Evolutionary conservation across 1,140 invertebrate species (phyloP).

Genomic region (Pogonognathellus flavescens): DNA sequence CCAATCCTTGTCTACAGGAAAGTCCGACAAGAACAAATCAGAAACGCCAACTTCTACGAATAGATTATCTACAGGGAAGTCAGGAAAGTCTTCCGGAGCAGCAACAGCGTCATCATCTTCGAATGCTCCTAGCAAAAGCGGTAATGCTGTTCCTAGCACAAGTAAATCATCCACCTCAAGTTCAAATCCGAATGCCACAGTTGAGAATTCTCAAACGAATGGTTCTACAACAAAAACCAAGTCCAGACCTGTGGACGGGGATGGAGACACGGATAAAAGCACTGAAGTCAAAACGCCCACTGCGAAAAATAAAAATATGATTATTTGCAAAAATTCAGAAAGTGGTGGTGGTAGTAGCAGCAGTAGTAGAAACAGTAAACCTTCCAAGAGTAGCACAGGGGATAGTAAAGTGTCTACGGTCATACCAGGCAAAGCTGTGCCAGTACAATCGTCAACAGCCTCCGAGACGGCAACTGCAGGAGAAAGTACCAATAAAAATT

Average conservation of each 20-base stretch:
- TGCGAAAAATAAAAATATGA: background rate
- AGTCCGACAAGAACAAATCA: background rate
- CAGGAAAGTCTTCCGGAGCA: background rate
- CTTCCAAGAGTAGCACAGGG: background rate
- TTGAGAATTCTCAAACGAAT: background rate
- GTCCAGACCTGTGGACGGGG: background rate
- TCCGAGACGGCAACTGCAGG: background rate
- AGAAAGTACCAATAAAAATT: background rate
- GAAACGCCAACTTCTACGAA: no score
- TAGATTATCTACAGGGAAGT: background rate
- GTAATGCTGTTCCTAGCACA: background rate
- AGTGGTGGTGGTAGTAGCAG: background rate
- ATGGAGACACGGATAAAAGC: background rate
- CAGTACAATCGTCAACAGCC: background rate
- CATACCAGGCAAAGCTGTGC: constrained; percentile 40
- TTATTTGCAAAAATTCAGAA: background rate
- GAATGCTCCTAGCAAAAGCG: background rate
- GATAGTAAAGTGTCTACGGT: background rate
- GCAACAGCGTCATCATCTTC: background rate
- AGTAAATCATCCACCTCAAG: constrained; percentile 15
- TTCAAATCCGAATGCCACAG: constrained; percentile 26
- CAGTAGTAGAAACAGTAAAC: background rate
- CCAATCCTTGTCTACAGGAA: background rate
- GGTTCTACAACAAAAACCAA: background rate
- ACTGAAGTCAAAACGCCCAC: background rate